Evolutionary conservation across 2,888 invertebrate species (phyloP).

Genomic region (Elaeidobius kamerunicus): DNA sequence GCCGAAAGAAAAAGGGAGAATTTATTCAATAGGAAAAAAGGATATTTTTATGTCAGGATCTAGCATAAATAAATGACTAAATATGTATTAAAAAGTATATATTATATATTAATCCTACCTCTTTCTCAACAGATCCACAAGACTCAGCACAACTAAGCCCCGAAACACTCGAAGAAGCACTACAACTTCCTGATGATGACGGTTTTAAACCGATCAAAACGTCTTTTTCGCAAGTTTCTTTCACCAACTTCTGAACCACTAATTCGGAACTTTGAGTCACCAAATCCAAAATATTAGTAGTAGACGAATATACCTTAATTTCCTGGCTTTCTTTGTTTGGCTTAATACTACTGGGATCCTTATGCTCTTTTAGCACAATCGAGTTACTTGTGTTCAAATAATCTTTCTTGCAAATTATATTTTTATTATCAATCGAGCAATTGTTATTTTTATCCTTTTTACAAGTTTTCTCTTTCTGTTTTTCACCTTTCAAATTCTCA

Average conservation of each 20-base stretch:
- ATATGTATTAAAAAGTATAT: too few relatives aligned
- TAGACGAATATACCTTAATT: constrained; percentile 9
- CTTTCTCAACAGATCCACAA: constrained; percentile 20
- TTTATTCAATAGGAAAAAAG: too few relatives aligned
- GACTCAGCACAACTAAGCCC: too few relatives aligned
- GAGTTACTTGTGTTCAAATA: not conserved
- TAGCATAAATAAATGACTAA: too few relatives aligned
- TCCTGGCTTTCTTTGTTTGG: constrained; percentile 1
- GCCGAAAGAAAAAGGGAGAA: too few relatives aligned
- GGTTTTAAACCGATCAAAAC: not conserved
- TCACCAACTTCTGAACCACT: constrained; percentile 1
- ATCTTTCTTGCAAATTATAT: constrained; percentile 8
- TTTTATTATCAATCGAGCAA: not conserved
- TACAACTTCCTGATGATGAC: constrained; percentile 5
- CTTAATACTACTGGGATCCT: constrained; percentile 8
- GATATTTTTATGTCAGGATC: too few relatives aligned
- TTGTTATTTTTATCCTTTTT: constrained; percentile 28
- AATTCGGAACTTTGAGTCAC: constrained; percentile 4
- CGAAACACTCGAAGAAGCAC: constrained; percentile 15
- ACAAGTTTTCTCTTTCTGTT: constrained; percentile 39
- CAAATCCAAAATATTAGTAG: constrained; percentile 7
- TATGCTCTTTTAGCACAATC: constrained; percentile 17
- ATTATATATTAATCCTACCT: too few relatives aligned
- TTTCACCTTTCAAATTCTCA: constrained; percentile 56
- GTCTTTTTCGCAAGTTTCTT: constrained; percentile 13